Evolutionary conservation across 2,888 invertebrate species (phyloP), one percentile per base, ranked within the genome.

Genomic region (Epirrhoe alternata): DNA sequence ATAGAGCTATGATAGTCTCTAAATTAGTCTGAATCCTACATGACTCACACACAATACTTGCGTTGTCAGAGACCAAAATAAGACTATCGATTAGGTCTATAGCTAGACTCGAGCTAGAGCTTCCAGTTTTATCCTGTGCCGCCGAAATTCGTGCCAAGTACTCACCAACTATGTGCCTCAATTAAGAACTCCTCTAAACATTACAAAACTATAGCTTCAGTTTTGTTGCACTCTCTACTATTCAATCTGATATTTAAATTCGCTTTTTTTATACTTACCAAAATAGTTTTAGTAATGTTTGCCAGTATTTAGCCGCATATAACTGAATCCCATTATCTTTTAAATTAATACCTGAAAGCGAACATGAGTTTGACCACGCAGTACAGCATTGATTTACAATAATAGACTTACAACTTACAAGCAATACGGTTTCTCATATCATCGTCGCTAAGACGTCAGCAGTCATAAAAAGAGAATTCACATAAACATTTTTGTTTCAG

Each of bases 61-160:
- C 31, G 51, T 50, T 51, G 52, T 55, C 47, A 10, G 16, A 49
- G 52, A 49, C 56, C 53, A 49, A 61, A 64, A 61, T 64, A 64
- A 61, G 65, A 69, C 59, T 74, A 77, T 79, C 72, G 75, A 78
- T 76, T 70, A 65, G 69, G 53, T 58, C 66, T 70, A 59, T 68
- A 64, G 55, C 10, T 33, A n/a, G 58, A 65, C 38, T 42, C 52
- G 55, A n/a, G 30, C 7, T 56, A 53, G n/a, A 42, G 35, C 8
- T 56, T 60, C 47, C 38, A 64, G 49, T 63, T 60, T 66, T 55
- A 57, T 63, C 67, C 49, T 52, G 38, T 30, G n/a, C 51, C 53
- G 51, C 54, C 33, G 0, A 31, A 31, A 35, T 42, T 49, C 57
- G 24, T 42, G 58, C 38, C 50, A 14, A 17, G 14, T 52, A 8